Percentiles rank a stretch among this genome's conserved stretches.
Conservation (phyloP, 2,888 invertebrate genomes). For the Acleris sparsana region DNA sequence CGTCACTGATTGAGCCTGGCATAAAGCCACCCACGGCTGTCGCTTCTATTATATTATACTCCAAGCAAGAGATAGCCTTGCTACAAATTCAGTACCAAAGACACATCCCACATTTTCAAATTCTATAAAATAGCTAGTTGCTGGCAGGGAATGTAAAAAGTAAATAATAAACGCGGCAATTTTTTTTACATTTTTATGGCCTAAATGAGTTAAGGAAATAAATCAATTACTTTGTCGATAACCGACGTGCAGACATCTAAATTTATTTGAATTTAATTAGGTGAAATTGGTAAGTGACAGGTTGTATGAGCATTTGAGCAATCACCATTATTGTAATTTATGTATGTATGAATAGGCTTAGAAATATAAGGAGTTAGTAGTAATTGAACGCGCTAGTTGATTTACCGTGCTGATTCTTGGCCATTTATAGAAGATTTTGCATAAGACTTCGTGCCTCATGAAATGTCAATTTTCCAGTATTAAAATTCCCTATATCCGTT, state of each 20-base stretch:
- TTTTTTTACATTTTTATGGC: slow-evolving; percentile 36
- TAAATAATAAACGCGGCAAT: neutral
- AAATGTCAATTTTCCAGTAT: too few species aligned
- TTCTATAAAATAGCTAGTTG: too few species aligned
- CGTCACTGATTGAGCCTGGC: slow-evolving; percentile 70
- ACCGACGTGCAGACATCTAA: slow-evolving; percentile 55
- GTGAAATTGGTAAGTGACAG: slow-evolving; percentile 62
- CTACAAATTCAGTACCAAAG: slow-evolving; percentile 1
- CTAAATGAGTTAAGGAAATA: slow-evolving; percentile 53
- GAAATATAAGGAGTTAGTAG: neutral
- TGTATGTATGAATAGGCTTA: slow-evolving; percentile 37
- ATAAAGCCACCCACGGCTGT: slow-evolving; percentile 75
- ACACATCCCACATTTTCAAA: too few species aligned
- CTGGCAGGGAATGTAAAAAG: too few species aligned
- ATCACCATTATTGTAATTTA: slow-evolving; percentile 48
- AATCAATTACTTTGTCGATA: slow-evolving; percentile 68
- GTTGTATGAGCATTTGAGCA: slow-evolving; percentile 49
- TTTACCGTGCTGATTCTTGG: neutral
- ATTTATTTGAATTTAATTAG: slow-evolving; percentile 68
- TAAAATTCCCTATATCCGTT: too few species aligned
- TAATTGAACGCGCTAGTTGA: neutral
- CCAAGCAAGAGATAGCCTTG: slow-evolving; percentile 42
- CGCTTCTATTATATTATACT: slow-evolving; percentile 65
- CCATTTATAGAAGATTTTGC: neutral
- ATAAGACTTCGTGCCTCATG: too few species aligned